These are phyloP conservation scores for Spheniscus humboldti DNA, from an alignment of 2,797 vertebrate genomes.

Conservation along the genomic window DNA sequence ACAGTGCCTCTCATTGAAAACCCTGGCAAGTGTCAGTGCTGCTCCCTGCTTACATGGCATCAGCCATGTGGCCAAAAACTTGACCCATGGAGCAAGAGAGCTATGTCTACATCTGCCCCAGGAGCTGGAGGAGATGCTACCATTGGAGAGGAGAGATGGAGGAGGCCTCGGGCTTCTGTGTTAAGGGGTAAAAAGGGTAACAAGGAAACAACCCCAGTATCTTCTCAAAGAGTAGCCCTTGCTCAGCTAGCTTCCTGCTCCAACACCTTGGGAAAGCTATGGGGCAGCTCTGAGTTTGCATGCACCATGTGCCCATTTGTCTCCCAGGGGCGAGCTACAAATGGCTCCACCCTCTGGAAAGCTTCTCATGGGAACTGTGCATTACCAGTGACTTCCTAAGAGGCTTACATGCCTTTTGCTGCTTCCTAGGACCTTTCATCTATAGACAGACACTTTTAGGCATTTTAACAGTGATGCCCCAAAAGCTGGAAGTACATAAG, in stretches of 20 bases:
- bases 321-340: background rate
- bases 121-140: rapidly evolving
- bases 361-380: background rate
- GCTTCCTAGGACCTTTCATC: background rate
- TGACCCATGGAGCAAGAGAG: background rate
- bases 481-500: background rate
- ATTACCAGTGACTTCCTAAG: background rate
- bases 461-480: background rate
- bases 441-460: background rate
- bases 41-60: background rate
- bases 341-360: background rate
- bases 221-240: background rate
- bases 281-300: background rate
- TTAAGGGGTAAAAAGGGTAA: background rate
- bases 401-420: background rate
- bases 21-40: rapidly evolving
- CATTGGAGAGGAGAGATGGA: background rate
- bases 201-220: rapidly evolving
- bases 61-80: background rate
- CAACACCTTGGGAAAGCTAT: background rate
- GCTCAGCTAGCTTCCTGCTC: background rate
- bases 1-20: background rate
- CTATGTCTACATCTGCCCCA: background rate
- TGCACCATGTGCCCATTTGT: rapidly evolving
- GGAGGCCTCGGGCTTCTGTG: rapidly evolving